Conservation (phyloP, 2,888 invertebrate genomes). For the Drosophila algonquin region DNA sequence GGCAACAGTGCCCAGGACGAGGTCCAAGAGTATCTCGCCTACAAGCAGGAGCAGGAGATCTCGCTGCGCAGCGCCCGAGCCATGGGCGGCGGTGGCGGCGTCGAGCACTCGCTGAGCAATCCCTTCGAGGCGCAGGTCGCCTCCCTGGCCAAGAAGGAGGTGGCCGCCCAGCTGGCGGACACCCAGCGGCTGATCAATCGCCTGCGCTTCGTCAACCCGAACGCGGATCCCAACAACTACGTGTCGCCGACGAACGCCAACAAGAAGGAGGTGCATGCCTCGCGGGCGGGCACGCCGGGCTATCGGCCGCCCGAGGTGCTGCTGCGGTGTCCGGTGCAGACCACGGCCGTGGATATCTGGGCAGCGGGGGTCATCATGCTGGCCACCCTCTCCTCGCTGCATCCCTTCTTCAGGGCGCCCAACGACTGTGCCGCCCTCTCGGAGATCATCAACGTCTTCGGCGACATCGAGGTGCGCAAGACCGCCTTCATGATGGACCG, state of each 20-base stretch:
- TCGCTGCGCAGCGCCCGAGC: slow-evolving; percentile 39
- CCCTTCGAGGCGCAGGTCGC: background rate
- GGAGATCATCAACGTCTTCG: slow-evolving; percentile 92
- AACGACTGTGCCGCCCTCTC: slow-evolving; percentile 92
- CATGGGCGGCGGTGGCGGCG: slow-evolving; percentile 41
- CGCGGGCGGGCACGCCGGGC: slow-evolving; percentile 95
- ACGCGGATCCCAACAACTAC: slow-evolving; percentile 87
- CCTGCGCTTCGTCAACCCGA: slow-evolving; percentile 85
- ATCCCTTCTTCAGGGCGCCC: slow-evolving; percentile 93
- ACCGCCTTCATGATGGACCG: slow-evolving; percentile 88
- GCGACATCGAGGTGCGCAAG: slow-evolving; percentile 88
- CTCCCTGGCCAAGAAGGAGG: slow-evolving; percentile 86
- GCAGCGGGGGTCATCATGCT: slow-evolving; percentile 93
- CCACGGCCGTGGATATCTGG: slow-evolving; percentile 95
- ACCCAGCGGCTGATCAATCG: slow-evolving; percentile 69
- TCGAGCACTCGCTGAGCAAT: background rate
- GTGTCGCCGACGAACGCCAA: slow-evolving; percentile 86
- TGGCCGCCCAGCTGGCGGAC: slow-evolving; percentile 61
- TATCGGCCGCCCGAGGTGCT: slow-evolving; percentile 94
- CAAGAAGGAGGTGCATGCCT: slow-evolving; percentile 88
- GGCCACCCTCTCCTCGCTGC: slow-evolving; percentile 90
- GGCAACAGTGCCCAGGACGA: slow-evolving; percentile 59
- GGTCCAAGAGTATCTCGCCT: slow-evolving; percentile 48
- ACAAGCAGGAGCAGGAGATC: slow-evolving; percentile 25
- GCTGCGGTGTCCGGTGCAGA: slow-evolving; percentile 90